A percentile compares a stretch with the other conserved stretches of the same genome.
phyloP scores from a whole-genome alignment of 37 sponge, comb jelly and placozoan species.

The Lycopodina hypogea region DNA sequence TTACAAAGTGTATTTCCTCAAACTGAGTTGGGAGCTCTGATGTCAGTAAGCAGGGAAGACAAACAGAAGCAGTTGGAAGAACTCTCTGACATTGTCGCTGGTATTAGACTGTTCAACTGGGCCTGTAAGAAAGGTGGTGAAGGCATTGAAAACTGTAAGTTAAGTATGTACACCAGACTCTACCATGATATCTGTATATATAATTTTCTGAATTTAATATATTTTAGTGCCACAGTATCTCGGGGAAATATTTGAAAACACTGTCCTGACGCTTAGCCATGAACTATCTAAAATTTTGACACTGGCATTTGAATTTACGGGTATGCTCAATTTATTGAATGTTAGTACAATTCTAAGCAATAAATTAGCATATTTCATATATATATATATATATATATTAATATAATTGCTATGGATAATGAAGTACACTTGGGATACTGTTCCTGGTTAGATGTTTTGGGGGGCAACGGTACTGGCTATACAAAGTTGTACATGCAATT shows the following conservation, averaged over 20 bases:
- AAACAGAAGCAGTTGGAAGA: constrained; percentile 92
- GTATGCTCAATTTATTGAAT: constrained; percentile 14
- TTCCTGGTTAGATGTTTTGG: no score
- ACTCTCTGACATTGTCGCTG: constrained; percentile 89
- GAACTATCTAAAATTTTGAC: constrained; percentile 63
- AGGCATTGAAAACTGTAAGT: constrained; percentile 96
- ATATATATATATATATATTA: no score
- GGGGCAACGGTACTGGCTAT: no score
- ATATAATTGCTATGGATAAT: no score
- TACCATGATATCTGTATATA: neutral
- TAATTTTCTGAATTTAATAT: neutral
- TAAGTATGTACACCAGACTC: neutral
- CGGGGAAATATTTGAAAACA: neutral
- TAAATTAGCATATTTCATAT: neutral
- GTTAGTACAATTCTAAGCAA: neutral
- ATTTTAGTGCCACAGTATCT: neutral
- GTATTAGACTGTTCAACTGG: constrained; percentile 94
- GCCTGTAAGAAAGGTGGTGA: constrained; percentile 97
- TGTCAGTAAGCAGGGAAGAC: constrained; percentile 80
- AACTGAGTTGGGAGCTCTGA: constrained; percentile 93
- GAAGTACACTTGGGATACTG: no score
- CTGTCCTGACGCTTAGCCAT: constrained; percentile 31
- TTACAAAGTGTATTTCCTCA: constrained; percentile 99
- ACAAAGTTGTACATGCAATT: no score
- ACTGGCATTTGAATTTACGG: constrained; percentile 57